Percentiles rank a stretch among this genome's conserved stretches.
Conservation (phyloP, 2,797 vertebrate species). For the Huso huso region DNA sequence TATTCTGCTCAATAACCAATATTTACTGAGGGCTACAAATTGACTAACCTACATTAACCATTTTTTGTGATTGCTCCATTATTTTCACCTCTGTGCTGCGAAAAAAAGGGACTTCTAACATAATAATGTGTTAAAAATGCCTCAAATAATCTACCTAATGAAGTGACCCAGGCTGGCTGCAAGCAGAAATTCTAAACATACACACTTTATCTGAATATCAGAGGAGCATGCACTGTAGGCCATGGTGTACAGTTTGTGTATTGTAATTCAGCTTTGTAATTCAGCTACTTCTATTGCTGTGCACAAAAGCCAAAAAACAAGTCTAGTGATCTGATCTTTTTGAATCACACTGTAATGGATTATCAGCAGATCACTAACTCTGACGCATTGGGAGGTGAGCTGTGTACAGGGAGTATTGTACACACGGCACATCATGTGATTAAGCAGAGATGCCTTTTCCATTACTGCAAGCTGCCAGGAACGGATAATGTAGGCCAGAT, state of each 20-base stretch:
- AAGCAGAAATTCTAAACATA: too few species aligned
- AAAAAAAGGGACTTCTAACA: too few species aligned
- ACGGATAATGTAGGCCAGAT: not conserved
- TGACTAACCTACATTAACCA: not conserved
- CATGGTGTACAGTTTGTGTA: slow-evolving; percentile 7
- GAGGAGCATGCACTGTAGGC: not conserved
- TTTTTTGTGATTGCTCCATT: too few species aligned
- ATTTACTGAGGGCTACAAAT: not conserved
- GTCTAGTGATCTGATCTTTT: slow-evolving; percentile 2
- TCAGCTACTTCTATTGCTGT: slow-evolving; percentile 8
- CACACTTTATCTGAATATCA: not conserved
- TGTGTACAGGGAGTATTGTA: slow-evolving; percentile 2
- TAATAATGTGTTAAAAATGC: too few species aligned
- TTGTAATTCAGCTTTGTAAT: slow-evolving; percentile 14
- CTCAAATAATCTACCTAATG: too few species aligned
- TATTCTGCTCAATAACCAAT: not conserved
- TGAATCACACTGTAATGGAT: slow-evolving; percentile 7
- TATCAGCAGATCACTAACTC: slow-evolving; percentile 9
- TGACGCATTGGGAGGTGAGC: slow-evolving; percentile 15
- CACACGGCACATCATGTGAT: slow-evolving; percentile 2
- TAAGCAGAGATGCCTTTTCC: not conserved
- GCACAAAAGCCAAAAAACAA: slow-evolving; percentile 12
- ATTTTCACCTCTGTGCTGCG: too few species aligned
- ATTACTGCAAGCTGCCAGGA: not conserved
- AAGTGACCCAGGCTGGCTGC: too few species aligned